These are phyloP conservation scores for Myrmophylax atrothorax DNA, from an alignment of 2,113 vertebrate species.

Conservation along the genomic window DNA sequence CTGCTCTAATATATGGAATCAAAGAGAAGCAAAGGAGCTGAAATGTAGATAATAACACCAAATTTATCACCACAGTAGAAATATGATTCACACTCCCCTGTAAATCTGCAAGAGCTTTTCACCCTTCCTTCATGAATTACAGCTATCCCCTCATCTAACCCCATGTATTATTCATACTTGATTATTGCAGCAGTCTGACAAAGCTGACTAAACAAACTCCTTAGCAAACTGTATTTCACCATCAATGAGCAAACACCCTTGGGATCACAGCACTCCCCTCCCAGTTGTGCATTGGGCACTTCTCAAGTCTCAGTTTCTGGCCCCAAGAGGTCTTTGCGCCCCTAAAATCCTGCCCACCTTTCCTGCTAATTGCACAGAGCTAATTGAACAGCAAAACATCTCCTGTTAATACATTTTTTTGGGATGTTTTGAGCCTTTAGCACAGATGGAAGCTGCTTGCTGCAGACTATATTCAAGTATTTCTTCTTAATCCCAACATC, in stretches of 20 bases:
- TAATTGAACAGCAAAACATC: neutral
- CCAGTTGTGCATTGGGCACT: fast-evolving
- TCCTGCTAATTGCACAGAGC: neutral
- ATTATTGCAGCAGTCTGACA: neutral
- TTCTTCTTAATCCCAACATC: neutral
- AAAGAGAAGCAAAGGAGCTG: neutral
- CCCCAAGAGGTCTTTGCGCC: neutral
- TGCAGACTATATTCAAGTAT: neutral
- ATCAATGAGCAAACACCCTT: neutral
- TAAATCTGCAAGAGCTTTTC: neutral
- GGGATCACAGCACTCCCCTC: too few species aligned
- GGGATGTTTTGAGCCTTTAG: neutral
- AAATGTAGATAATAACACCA: neutral
- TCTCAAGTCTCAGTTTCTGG: neutral
- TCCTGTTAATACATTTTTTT: neutral
- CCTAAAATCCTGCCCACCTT: neutral
- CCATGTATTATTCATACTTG: neutral
- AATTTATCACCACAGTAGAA: neutral
- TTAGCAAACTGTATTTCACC: neutral
- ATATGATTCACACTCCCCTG: neutral
- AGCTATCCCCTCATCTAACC: neutral
- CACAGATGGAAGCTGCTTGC: neutral
- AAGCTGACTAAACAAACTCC: neutral
- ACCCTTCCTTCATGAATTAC: neutral
- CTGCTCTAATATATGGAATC: neutral